phyloP scores from a whole-genome alignment of 2,888 invertebrate genomes.

The Eupithecia tripunctaria region DNA sequence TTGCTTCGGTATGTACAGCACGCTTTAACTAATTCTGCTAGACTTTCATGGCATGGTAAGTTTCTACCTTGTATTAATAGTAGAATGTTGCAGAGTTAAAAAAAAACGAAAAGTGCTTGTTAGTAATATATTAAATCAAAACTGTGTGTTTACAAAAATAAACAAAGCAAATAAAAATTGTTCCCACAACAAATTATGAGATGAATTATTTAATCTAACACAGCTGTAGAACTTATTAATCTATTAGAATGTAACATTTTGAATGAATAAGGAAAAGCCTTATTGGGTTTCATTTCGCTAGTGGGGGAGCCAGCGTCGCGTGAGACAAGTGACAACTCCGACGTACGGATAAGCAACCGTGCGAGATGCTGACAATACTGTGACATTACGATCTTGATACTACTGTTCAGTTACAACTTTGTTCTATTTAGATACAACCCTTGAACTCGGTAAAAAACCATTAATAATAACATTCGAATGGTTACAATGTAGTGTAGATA shows the following conservation, averaged over 20 bases:
- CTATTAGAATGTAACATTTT: constrained; percentile 48
- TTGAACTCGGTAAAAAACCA: not conserved
- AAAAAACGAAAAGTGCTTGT: not conserved
- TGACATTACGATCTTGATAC: constrained; percentile 56
- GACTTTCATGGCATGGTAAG: not conserved
- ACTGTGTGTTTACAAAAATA: not conserved
- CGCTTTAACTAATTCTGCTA: not conserved
- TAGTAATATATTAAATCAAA: not conserved
- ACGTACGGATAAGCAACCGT: constrained; percentile 74
- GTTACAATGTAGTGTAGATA: too few relatives aligned
- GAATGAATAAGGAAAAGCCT: constrained; percentile 62
- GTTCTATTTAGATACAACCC: not conserved
- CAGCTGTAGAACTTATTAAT: constrained; percentile 41
- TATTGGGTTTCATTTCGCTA: constrained; percentile 66
- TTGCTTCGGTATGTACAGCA: not conserved
- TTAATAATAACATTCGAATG: too few relatives aligned
- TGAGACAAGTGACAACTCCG: constrained; percentile 78
- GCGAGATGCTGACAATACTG: constrained; percentile 51
- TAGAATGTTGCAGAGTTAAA: not conserved
- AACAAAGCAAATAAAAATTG: not conserved
- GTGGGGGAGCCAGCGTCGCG: constrained; percentile 65
- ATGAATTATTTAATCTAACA: constrained; percentile 8
- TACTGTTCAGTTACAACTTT: constrained; percentile 37
- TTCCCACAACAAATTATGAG: not conserved
- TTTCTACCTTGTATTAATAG: not conserved